Base-by-base conservation (phyloP, 2,113 vertebrate species). In the Corynorhinus townsendii region DNA sequence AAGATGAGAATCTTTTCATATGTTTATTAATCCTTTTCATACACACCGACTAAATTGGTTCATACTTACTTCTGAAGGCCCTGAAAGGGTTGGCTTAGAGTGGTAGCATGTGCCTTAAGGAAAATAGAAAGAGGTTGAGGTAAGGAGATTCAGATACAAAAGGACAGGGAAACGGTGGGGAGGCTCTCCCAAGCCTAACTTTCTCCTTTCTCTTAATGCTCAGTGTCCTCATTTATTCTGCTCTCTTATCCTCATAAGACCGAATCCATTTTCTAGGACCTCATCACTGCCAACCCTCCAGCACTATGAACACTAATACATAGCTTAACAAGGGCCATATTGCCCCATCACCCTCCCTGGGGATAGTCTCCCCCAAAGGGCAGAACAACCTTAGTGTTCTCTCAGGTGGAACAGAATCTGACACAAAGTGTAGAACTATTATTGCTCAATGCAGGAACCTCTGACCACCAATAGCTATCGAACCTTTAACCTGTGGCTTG, bases 381-480 rank as follows among this genome's bases (percentile, higher is more conserved):
- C 35, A 11, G 5, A 75, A 62, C 45, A 80, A 26, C 12, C 16
- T 86, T 52, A 33, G 59, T 89, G 12, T n/a, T 87, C 45, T 77
- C 49, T 54, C 4, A 38, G 8, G 17, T 38, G 1, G 20, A 83
- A 45, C 11, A 76, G 4, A 81, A n/a, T 75, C 12, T 66, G 71
- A 86, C 17, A 71, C 59, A 35, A 75, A 64, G 0, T 35, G 3
- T 62, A 75, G 33, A 84, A 19, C 0, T 7, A 1, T 69, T 47
- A n/a, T 47, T 52, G 11, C 5, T 79, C 38, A 68, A 11, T 9
- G 11, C 0, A n/a, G 3, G n/a, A 62, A 15, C 2, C 8, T 91
- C 35, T 7, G 47, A 22, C 24, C 17, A 2, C 7, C 20, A 15
- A 7, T 43, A 43, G 22, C 28, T 56, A 12, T 0, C 0, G 17